Conservation (phyloP, 1,140 invertebrate species). For the Lethocerus indicus region DNA sequence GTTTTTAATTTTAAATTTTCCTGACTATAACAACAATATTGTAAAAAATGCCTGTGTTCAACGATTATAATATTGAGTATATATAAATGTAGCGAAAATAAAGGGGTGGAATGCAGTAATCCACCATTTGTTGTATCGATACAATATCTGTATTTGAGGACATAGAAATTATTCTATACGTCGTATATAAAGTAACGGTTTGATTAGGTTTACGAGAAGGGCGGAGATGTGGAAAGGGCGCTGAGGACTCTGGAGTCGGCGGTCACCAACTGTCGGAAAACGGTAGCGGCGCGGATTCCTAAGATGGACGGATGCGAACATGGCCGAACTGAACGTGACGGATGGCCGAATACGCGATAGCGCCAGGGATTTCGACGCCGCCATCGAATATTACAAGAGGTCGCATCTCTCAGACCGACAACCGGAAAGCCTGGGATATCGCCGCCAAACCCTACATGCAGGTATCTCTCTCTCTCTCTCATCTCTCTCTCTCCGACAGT, state of each 20-base stretch:
- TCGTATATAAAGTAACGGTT: too few relatives aligned
- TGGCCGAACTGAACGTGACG: neutral
- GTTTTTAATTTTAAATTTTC: too few relatives aligned
- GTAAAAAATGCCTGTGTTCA: too few relatives aligned
- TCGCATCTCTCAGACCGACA: constrained; percentile 55
- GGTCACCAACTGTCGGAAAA: constrained; percentile 43
- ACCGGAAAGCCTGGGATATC: constrained; percentile 57
- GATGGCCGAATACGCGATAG: neutral
- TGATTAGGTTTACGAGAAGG: constrained; percentile 25
- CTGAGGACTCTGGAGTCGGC: constrained; percentile 41
- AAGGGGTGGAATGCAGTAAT: too few relatives aligned
- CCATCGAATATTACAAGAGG: constrained; percentile 69
- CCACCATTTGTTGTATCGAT: too few relatives aligned
- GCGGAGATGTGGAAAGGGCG: constrained; percentile 39
- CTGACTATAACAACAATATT: too few relatives aligned
- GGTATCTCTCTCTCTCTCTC: constrained; percentile 24
- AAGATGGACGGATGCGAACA: neutral
- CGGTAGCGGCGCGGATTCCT: constrained; percentile 27
- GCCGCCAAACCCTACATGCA: constrained; percentile 71
- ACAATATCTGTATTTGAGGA: too few relatives aligned
- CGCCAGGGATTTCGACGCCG: constrained; percentile 40
- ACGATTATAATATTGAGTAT: too few relatives aligned
- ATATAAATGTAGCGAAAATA: too few relatives aligned
- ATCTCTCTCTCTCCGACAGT: neutral
- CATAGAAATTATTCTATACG: too few relatives aligned